phyloP scores from a whole-genome alignment of 2,113 vertebrate genomes.

The Bathybates hornii region DNA sequence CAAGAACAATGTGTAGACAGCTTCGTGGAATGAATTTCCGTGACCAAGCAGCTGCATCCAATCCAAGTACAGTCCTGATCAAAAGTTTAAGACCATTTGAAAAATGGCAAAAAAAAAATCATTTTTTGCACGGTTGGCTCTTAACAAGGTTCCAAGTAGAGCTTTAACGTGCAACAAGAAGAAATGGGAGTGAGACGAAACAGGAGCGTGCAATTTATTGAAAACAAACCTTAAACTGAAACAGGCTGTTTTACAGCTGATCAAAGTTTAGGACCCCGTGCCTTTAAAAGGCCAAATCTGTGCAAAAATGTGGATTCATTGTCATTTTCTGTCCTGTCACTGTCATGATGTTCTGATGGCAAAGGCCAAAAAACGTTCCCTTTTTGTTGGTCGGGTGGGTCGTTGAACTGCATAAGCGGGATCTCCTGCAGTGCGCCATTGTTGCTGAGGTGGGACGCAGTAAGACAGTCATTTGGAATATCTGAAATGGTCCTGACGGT shows the following conservation, averaged over 20 bases:
- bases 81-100: background rate
- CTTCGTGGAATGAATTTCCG: background rate
- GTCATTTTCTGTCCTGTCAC: background rate
- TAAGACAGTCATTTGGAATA: background rate
- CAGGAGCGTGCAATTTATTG: background rate
- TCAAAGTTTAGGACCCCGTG: background rate
- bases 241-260: background rate
- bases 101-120: background rate
- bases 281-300: background rate
- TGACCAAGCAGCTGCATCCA: background rate
- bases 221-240: background rate
- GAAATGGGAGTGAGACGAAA: background rate
- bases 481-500: accelerated
- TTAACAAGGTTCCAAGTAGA: background rate
- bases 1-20: background rate
- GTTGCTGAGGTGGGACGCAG: background rate
- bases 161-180: background rate
- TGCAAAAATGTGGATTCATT: background rate
- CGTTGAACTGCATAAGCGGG: background rate
- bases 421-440: accelerated
- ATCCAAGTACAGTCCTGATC: accelerated
- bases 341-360: background rate
- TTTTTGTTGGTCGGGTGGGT: background rate
- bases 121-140: background rate
- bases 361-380: accelerated